These are phyloP conservation scores for Galeopsomyia nigrocyanea DNA, from an alignment of 2,888 invertebrate species.

Conservation along the genomic window DNA sequence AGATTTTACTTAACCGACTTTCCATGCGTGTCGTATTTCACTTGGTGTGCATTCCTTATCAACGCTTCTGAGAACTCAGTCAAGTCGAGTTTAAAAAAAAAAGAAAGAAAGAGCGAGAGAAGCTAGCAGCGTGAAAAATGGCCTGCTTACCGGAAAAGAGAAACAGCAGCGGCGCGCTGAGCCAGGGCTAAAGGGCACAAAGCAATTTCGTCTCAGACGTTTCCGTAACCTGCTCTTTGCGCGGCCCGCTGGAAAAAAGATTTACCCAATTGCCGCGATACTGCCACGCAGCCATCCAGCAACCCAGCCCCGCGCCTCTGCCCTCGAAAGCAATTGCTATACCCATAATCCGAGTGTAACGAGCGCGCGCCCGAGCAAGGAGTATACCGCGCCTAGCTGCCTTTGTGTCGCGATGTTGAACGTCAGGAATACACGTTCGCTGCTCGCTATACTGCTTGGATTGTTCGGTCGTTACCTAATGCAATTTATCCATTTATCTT, in stretches of 20 bases:
- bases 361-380: not conserved
- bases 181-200: not conserved
- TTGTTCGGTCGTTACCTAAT: too few species aligned
- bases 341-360: constrained; percentile 18
- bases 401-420: constrained; percentile 7
- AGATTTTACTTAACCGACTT: too few species aligned
- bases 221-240: constrained; percentile 2
- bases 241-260: constrained; percentile 18
- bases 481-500: too few species aligned
- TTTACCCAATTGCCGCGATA: constrained; percentile 17
- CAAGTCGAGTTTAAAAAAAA: not conserved
- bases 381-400: not conserved
- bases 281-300: too few species aligned
- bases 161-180: not conserved
- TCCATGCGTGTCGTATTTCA: too few species aligned
- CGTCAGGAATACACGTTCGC: too few species aligned
- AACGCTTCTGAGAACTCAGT: not conserved
- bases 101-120: not conserved
- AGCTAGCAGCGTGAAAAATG: constrained; percentile 7
- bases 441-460: too few species aligned
- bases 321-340: constrained; percentile 1
- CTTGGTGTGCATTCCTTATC: too few species aligned
- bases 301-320: too few species aligned
- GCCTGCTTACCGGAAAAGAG: constrained; percentile 8
- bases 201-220: constrained; percentile 12